phyloP scores from a whole-genome alignment of 2,113 vertebrate species.

The Corydoras sp. region DNA sequence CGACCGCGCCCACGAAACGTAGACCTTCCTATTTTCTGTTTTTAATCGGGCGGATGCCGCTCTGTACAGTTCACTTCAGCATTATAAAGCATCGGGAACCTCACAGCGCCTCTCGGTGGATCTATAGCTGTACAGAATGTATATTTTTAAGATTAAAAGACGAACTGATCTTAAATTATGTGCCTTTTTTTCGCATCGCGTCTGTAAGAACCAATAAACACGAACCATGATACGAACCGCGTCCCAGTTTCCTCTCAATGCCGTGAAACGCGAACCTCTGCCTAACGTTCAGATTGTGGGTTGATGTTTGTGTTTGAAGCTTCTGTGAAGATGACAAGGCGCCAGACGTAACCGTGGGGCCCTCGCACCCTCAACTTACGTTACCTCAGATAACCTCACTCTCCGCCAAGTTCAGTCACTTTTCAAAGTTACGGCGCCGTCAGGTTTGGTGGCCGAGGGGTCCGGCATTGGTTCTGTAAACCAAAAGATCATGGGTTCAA shows the following conservation, averaged over 20 bases:
- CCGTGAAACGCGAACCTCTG: background rate
- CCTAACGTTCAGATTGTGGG: background rate
- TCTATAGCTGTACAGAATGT: constrained; percentile 29
- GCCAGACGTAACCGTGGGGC: background rate
- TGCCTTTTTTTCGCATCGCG: constrained; percentile 44
- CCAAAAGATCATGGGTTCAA: too few relatives aligned
- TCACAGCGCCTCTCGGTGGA: background rate
- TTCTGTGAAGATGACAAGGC: background rate
- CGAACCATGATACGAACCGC: constrained; percentile 10
- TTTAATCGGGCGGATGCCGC: background rate
- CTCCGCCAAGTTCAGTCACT: constrained; percentile 24
- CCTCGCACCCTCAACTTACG: constrained; percentile 38
- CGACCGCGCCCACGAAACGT: background rate
- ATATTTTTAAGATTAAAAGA: constrained; percentile 29
- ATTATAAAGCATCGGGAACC: constrained; percentile 9
- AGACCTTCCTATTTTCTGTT: background rate
- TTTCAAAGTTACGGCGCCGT: too few relatives aligned
- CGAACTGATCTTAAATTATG: constrained; percentile 55
- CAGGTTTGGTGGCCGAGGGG: too few relatives aligned
- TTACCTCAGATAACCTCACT: constrained; percentile 52
- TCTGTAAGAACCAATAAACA: constrained; percentile 42
- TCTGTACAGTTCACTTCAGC: constrained; percentile 27
- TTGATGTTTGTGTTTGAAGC: constrained; percentile 1
- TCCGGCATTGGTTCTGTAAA: too few relatives aligned
- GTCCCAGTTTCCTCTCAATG: constrained; percentile 3